Conservation (phyloP, 2,113 vertebrate species). For the Chaenocephalus aceratus region DNA sequence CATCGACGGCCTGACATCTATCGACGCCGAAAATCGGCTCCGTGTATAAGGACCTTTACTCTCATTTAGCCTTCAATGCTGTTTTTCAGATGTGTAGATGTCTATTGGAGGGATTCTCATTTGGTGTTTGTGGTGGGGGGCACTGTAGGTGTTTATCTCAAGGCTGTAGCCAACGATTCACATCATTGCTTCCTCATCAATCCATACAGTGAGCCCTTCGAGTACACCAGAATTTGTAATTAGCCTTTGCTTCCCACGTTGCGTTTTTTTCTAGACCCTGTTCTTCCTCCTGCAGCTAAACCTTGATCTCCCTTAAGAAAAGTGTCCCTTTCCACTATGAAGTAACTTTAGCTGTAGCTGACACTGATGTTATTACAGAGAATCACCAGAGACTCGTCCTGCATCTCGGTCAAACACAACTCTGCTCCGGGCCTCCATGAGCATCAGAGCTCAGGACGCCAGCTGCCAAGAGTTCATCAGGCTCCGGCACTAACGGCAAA, state of each 20-base stretch:
- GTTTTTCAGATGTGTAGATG: too few relatives aligned
- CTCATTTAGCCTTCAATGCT: too few relatives aligned
- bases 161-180: too few relatives aligned
- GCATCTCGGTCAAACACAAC: conserved; percentile 25
- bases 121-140: too few relatives aligned
- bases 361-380: background rate
- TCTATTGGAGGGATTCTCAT: too few relatives aligned
- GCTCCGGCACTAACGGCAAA: background rate
- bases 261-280: background rate
- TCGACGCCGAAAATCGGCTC: too few relatives aligned
- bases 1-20: too few relatives aligned
- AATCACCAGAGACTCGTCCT: conserved; percentile 17
- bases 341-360: conserved; percentile 15
- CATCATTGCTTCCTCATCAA: too few relatives aligned
- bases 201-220: background rate
- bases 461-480: conserved; percentile 5
- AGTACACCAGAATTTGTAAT: background rate
- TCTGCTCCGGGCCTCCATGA: conserved; percentile 4
- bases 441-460: background rate
- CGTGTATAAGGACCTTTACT: too few relatives aligned
- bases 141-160: too few relatives aligned
- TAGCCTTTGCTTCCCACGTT: background rate
- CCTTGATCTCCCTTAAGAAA: background rate
- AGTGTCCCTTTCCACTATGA: background rate
- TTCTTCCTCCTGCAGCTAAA: background rate